Base-by-base conservation (phyloP, 1,140 invertebrate genomes). In the Drosophila carrolli region DNA sequence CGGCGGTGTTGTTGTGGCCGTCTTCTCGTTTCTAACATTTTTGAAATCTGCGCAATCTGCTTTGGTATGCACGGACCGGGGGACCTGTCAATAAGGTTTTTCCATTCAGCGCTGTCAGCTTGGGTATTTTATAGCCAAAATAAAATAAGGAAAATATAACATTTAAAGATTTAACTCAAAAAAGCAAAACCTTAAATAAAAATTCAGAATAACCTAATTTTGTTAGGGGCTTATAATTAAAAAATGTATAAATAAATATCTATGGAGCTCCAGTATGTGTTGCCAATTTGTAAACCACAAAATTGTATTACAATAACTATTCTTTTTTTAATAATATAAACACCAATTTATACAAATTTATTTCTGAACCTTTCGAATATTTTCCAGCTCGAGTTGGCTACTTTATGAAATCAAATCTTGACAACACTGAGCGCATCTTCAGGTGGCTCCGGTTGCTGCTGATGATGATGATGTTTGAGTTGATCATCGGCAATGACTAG, bases 21-120 rank as follows among this genome's bases (percentile, higher is more conserved):
- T 65, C 41, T 19, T 56, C 74, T 74, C 40, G 61, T 82, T 89
- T 88, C 83, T 88, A 88, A 88, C 84, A 61, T 80, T 89, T 88
- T 55, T 37, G 16, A 84, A 89, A 88, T 88, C 84, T 88, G 84
- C 75, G 83, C 83, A 88, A 88, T 88, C 76, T 79, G 51, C 66
- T 88, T 89, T 77, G 79, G 79, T 89, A 89, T 89, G 79, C 83
- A 89, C 59, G 54, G 61, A 53, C 66, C 57, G 48, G 61, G 51
- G 75, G 29, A 35, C 50, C 81, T 67, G 80, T 72, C 79, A 75
- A 83, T 82, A 82, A 67, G 56, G 72, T 62, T 74, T 59, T 59
- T 41, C 54, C 41, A 54, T 41, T 5, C 40, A 37, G 47, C 16
- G 47, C 37, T 68, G 65, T 2, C 23, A 13, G 9, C 2, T 11